phyloP scores from a whole-genome alignment of 2,113 vertebrate genomes.

The Madoqua kirkii region DNA sequence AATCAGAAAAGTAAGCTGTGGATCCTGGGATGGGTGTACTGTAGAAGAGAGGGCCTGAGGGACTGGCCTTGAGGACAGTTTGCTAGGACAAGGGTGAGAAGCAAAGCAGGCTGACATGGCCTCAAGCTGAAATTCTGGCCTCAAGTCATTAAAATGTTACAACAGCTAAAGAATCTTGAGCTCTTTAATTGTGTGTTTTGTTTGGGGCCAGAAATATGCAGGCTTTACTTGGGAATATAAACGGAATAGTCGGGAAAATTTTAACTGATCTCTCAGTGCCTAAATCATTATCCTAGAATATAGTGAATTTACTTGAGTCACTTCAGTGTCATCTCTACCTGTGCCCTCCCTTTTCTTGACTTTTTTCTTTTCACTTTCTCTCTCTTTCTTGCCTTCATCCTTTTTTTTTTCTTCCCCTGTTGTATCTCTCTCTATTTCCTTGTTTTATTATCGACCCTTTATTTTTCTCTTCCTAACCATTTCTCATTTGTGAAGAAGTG shows the following conservation, averaged over 20 bases:
- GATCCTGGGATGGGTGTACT: background rate
- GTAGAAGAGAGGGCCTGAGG: background rate
- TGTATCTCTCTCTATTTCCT: background rate
- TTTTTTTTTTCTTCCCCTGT: background rate
- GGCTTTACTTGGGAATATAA: background rate
- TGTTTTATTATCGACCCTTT: background rate
- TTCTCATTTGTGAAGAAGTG: background rate
- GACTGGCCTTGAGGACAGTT: background rate
- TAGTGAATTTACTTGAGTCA: background rate
- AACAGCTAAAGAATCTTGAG: background rate
- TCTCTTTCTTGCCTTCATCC: too few relatives aligned
- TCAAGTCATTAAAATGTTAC: background rate
- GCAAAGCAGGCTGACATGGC: too few relatives aligned
- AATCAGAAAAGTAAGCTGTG: background rate
- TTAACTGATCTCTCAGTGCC: background rate
- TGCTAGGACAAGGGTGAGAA: background rate
- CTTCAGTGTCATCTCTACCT: background rate
- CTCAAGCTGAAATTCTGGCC: background rate
- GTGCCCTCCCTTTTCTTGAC: background rate
- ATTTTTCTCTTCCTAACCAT: background rate
- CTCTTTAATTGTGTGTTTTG: background rate
- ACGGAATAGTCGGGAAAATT: background rate
- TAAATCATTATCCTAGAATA: background rate
- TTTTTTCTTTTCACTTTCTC: background rate
- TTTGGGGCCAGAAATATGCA: background rate